Base-by-base conservation (phyloP, 2,797 vertebrate species). In the Hylomyscus alleni region DNA sequence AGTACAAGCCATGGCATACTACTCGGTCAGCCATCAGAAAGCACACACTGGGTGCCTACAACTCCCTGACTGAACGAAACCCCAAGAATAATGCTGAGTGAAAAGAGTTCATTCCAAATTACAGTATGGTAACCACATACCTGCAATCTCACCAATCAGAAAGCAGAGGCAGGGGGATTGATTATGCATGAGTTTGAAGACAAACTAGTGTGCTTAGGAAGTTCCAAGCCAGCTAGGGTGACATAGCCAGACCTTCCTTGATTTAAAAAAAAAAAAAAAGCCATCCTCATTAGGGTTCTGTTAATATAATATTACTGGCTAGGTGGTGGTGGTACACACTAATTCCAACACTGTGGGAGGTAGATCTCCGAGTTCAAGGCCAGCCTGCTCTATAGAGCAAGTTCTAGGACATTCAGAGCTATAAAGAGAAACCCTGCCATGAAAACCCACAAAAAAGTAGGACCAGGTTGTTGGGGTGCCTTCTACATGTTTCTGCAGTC, bases 401-500 rank as follows among this genome's bases (percentile, higher is more conserved):
- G 69, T 40, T 73, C 19, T 31, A 65, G 29, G 29, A 31, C 62
- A 65, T 11, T 29, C 62, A 65, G 62, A 31, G 1, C 62, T 12
- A 72, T 77, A 56, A 7, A 60, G 22, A 60, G 58, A 60, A 24
- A 60, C 22, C 26, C 60, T 9, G 58, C 58, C 58, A 60, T 60
- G 58, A 60, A 60, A 62, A 62, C 8, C 60, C 60, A 62, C 60
- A 26, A 56, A 26, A 26, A 24, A 62, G 47, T 82, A 47, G n/a
- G n/a, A 77, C 50, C 31, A 81, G 60, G 78, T n/a, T 37, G 3
- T 24, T 13, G 8, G 11, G 62, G 31, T 6, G 44, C 15, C n/a
- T 54, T 12, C 10, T 37, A 1, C 1, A 7, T 4, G 26, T n/a
- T 60, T 12, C 0, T 3, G 0, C 1, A 1, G 0, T 17, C 14